Conservation (phyloP, 2,888 invertebrate genomes). For the Agrotis puta region DNA sequence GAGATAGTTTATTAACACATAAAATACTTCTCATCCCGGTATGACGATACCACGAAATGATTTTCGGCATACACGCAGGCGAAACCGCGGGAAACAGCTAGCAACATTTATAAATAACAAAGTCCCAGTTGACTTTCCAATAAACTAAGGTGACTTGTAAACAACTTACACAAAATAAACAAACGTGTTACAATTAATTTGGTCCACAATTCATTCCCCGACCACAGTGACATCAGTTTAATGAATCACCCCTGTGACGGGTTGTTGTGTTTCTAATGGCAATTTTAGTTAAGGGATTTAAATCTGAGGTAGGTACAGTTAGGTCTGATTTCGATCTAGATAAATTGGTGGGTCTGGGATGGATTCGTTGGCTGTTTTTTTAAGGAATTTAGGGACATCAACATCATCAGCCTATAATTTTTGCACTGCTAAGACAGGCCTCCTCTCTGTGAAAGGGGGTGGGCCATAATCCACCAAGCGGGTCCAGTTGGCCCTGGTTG, state of each 20-base stretch:
- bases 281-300: slow-evolving; percentile 36
- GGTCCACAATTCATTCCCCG: slow-evolving; percentile 54
- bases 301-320: slow-evolving; percentile 18
- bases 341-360: too few species aligned
- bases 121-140: background rate
- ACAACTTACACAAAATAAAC: slow-evolving; percentile 38
- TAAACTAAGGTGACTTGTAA: slow-evolving; percentile 27
- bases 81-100: too few species aligned
- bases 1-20: too few species aligned
- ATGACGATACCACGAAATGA: too few species aligned
- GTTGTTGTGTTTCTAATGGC: slow-evolving; percentile 36
- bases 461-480: background rate
- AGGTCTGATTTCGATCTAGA: too few species aligned
- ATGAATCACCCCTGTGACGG: slow-evolving; percentile 59
- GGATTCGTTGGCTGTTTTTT: too few species aligned
- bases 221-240: slow-evolving; percentile 57
- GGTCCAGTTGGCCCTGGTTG: background rate
- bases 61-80: too few species aligned
- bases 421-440: background rate
- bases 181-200: slow-evolving; percentile 55
- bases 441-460: background rate
- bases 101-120: background rate
- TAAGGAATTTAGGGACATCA: too few species aligned
- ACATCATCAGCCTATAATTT: too few species aligned
- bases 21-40: too few species aligned